Conservation (phyloP, 2,888 invertebrate genomes). For the Tachystola acroxantha region DNA sequence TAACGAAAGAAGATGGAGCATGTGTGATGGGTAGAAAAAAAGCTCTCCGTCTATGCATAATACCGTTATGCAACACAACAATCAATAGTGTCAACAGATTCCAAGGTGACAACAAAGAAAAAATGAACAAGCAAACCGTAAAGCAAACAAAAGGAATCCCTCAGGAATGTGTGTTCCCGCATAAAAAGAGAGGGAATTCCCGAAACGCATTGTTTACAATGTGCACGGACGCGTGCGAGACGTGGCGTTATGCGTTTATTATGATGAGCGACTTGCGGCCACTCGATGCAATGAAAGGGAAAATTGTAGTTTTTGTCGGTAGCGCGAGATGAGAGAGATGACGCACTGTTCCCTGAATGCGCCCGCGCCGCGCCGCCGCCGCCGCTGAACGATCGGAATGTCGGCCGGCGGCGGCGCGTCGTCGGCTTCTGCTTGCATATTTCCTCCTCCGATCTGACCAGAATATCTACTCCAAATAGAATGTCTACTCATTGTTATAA, state of each 20-base stretch:
- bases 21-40: not conserved
- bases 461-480: constrained; percentile 16
- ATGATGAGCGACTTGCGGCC: constrained; percentile 45
- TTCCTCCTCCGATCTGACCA: constrained; percentile 26
- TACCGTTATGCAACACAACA: constrained; percentile 47
- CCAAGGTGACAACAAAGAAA: constrained; percentile 45
- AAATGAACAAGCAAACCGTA: constrained; percentile 50
- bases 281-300: constrained; percentile 70
- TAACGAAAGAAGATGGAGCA: not conserved
- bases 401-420: too few relatives aligned
- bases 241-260: constrained; percentile 58
- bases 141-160: constrained; percentile 76
- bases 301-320: constrained; percentile 66
- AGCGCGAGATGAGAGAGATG: constrained; percentile 37
- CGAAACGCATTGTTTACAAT: constrained; percentile 73
- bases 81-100: constrained; percentile 47
- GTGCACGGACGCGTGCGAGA: constrained; percentile 40
- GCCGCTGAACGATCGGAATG: constrained; percentile 41
- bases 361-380: constrained; percentile 10
- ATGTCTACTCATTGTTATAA: constrained; percentile 1
- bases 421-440: constrained; percentile 22
- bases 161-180: constrained; percentile 70
- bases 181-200: constrained; percentile 73
- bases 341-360: constrained; percentile 62
- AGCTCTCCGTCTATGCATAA: not conserved